Evolutionary conservation across 1,140 invertebrate species (phyloP), one percentile per base, ranked within the genome.

Genomic region (Sycophaga agraensis): DNA sequence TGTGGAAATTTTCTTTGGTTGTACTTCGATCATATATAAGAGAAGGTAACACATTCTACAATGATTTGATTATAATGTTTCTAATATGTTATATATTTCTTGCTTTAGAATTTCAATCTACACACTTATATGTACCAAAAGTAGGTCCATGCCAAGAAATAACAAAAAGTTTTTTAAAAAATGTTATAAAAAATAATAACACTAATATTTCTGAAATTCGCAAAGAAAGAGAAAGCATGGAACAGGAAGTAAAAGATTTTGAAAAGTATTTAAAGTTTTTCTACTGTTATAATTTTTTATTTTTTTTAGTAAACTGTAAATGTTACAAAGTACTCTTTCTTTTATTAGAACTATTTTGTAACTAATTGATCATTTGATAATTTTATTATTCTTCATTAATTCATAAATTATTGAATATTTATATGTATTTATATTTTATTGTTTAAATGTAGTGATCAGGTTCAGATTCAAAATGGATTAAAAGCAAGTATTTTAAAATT

Each of bases 1-100:
- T 78, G 73, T 73, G 68, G 67, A 75, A 75, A 65, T 60, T 78
- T 1, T 75, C 75, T 8, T 40, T 70, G 28, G 66, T 74, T 40
- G 66, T 63, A n/a, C 0, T 75, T 6, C 69, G 66, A 31, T 65
- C 42, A 19, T 75, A 68, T 35, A 31, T 76, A 26, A 62, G 42
- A 34, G 26, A 48, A 39, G 45, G 73, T 31, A 39, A 51, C 35
- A 11, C 11, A 6, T 31, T 31, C 28, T 31, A 31, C 4, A 31
- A 31, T 31, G 11, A 31, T 31, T 31, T 6, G 11, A 31, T 31
- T 31, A 31, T 11, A 31, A 31, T 6, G 4, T 31, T 4, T 31
- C 11, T 31, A 31, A 31, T 31, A 6, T 31, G 55, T 60, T 63
- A 45, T 6, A 12, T n/a, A 16, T 54, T n/a, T 59, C 67, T 65